Conservation (phyloP, 2,113 vertebrate genomes). For the Dipodomys merriami region DNA sequence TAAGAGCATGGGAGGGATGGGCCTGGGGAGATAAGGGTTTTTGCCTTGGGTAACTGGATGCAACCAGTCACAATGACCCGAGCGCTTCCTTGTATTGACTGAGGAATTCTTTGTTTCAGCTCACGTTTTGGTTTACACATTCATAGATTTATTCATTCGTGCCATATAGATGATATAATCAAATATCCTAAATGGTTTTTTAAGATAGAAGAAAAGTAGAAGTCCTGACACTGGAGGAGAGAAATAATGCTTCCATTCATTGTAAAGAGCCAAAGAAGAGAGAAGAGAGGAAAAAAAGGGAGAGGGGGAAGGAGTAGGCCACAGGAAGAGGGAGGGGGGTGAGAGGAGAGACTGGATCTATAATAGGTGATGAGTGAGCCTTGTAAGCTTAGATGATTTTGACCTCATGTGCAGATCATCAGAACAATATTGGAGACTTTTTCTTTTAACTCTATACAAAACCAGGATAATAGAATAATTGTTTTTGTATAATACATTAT, state of each 20-base stretch:
- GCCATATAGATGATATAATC: background rate
- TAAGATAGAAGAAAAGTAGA: background rate
- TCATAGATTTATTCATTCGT: background rate
- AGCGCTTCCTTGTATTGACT: background rate
- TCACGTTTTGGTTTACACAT: background rate
- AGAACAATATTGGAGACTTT: background rate
- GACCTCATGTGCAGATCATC: background rate
- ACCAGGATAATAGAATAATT: too few relatives aligned
- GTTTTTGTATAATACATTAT: background rate
- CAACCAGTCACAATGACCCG: fast-evolving
- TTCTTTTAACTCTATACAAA: background rate
- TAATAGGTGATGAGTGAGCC: background rate
- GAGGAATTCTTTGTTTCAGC: background rate
- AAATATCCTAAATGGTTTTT: background rate
- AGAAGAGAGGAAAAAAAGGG: background rate
- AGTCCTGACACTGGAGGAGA: background rate
- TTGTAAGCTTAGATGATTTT: background rate
- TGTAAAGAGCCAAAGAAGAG: background rate
- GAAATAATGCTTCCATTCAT: background rate
- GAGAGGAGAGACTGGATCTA: background rate
- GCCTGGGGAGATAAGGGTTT: fast-evolving
- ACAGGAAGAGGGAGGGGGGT: too few relatives aligned
- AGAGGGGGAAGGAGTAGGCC: background rate
- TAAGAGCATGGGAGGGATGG: background rate
- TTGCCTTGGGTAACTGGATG: background rate